Conservation (phyloP, 2,888 invertebrate species). For the Andrena chrysosceles region DNA sequence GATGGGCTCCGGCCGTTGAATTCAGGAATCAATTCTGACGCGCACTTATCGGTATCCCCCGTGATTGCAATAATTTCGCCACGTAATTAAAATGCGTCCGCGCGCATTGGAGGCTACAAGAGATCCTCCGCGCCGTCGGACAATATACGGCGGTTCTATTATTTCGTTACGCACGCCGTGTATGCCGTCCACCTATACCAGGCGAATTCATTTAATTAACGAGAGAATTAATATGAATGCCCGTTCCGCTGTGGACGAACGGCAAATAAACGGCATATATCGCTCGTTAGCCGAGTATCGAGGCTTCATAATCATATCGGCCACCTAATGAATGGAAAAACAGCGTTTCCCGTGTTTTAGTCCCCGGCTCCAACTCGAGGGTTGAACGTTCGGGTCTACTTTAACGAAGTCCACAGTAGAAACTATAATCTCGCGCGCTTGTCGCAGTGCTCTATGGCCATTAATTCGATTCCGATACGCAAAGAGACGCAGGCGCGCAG, state of each 20-base stretch:
- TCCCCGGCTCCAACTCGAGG: not conserved
- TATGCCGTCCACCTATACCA: not conserved
- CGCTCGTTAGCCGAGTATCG: constrained; percentile 64
- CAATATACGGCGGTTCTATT: constrained; percentile 41
- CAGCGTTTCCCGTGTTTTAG: constrained; percentile 54
- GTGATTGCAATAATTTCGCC: constrained; percentile 66
- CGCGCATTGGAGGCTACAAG: constrained; percentile 7
- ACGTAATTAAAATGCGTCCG: constrained; percentile 58
- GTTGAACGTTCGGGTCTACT: constrained; percentile 28
- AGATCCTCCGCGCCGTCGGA: constrained; percentile 8
- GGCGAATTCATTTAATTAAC: constrained; percentile 67
- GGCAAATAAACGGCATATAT: constrained; percentile 66
- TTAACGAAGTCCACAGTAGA: constrained; percentile 57
- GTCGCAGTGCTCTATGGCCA: constrained; percentile 38
- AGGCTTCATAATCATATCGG: constrained; percentile 57
- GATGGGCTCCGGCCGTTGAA: constrained; percentile 4
- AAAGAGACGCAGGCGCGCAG: constrained; percentile 55
- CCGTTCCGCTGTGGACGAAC: constrained; percentile 35
- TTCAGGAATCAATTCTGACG: constrained; percentile 58
- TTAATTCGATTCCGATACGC: constrained; percentile 63
- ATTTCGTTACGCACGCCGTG: constrained; percentile 28
- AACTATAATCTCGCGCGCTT: constrained; percentile 61
- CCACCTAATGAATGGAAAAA: constrained; percentile 70
- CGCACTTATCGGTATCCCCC: constrained; percentile 52
- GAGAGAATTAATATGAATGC: constrained; percentile 65